phyloP scores from a whole-genome alignment of 2,888 invertebrate species.

The Ernsta delagoae region DNA sequence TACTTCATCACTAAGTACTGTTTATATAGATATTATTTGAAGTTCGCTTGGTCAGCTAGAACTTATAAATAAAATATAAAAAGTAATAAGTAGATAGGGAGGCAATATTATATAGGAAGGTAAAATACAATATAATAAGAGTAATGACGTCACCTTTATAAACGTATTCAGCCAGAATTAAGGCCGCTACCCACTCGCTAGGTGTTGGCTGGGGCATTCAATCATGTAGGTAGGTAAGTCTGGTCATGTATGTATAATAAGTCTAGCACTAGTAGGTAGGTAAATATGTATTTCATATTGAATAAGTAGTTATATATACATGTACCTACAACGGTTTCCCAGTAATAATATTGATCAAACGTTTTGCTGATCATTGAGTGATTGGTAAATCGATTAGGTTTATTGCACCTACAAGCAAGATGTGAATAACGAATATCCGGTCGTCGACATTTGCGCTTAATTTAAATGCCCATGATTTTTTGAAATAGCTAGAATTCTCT shows the following conservation, averaged over 20 bases:
- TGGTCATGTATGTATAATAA: too few species aligned
- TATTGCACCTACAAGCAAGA: not conserved
- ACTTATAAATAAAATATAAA: too few species aligned
- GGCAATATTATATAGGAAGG: too few species aligned
- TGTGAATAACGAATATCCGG: slow-evolving; percentile 15
- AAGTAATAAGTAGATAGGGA: too few species aligned
- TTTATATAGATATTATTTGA: too few species aligned
- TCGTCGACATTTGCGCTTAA: slow-evolving; percentile 17
- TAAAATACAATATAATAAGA: too few species aligned
- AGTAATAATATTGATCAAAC: not conserved
- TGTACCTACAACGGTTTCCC: not conserved
- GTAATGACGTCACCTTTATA: slow-evolving; percentile 20
- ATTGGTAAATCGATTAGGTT: not conserved
- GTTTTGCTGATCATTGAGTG: not conserved
- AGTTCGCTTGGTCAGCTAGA: too few species aligned
- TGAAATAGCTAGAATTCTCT: slow-evolving; percentile 20
- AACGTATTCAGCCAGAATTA: slow-evolving; percentile 21
- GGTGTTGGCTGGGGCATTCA: slow-evolving; percentile 15
- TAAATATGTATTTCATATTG: too few species aligned
- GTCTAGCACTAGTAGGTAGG: slow-evolving; percentile 24
- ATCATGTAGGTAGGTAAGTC: slow-evolving; percentile 18
- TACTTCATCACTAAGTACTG: too few species aligned
- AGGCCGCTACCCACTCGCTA: slow-evolving; percentile 30
- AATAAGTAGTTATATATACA: too few species aligned
- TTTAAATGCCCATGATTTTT: slow-evolving; percentile 35